Percentiles rank a stretch among this genome's conserved stretches.
Evolutionary conservation across 2,888 invertebrate species (phyloP).

Genomic region (Heteromyza rotundicornis): DNA sequence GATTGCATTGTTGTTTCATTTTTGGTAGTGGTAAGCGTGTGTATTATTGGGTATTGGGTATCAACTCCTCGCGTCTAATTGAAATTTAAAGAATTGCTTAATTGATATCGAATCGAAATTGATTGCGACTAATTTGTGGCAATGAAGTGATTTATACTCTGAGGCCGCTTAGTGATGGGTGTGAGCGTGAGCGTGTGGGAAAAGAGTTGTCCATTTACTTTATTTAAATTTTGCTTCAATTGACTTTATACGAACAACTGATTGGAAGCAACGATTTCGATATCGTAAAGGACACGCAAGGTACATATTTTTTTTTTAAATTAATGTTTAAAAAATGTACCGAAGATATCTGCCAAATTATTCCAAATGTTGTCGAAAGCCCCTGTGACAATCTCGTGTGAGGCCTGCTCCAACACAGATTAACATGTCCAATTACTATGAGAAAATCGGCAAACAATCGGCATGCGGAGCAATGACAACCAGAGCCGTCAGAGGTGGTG

Average conservation of each 20-base stretch:
- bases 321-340: no score
- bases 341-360: no score
- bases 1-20: not conserved
- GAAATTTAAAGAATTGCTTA: conserved; percentile 35
- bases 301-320: no score
- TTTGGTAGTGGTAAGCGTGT: not conserved
- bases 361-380: no score
- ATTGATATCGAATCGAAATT: conserved; percentile 47
- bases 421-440: conserved; percentile 63
- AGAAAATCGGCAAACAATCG: conserved; percentile 60
- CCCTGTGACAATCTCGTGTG: conserved; percentile 21
- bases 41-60: conserved; percentile 8
- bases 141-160: conserved; percentile 42
- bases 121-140: conserved; percentile 57
- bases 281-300: no score
- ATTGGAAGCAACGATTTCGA: no score
- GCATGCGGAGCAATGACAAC: conserved; percentile 35
- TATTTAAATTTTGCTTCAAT: no score
- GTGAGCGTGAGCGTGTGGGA: not conserved
- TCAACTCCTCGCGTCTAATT: conserved; percentile 25
- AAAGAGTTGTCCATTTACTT: no score
- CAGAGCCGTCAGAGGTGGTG: not conserved
- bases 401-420: conserved; percentile 53
- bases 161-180: no score
- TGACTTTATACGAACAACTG: no score